Evolutionary conservation across 2,797 vertebrate species (phyloP).

Genomic region (Alfaro cultratus): DNA sequence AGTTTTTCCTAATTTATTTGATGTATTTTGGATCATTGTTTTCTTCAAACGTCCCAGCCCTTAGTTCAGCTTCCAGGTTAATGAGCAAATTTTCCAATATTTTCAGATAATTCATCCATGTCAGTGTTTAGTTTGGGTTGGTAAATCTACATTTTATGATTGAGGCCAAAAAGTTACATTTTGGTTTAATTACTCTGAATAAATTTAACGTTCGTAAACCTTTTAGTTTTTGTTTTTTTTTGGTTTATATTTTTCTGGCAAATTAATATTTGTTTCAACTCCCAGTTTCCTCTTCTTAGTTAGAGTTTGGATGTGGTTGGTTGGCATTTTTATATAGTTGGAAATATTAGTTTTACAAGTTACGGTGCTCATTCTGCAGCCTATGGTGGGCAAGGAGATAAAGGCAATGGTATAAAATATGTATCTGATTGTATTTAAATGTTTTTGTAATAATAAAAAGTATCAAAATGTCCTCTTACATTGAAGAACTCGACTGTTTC

Average conservation of each 20-base stretch:
- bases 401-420: conserved; percentile 34
- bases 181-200: neutral
- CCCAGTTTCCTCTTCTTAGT: neutral
- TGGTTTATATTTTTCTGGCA: neutral
- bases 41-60: neutral
- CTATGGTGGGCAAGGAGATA: conserved; percentile 30
- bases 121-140: neutral
- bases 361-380: conserved; percentile 41
- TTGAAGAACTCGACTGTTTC: neutral
- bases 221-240: neutral
- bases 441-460: neutral
- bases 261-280: neutral
- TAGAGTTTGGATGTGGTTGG: neutral
- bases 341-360: neutral
- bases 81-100: neutral
- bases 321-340: neutral
- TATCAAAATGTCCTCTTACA: neutral
- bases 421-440: neutral
- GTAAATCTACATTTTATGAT: neutral
- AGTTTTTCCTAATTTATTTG: neutral
- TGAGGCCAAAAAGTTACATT: neutral
- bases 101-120: neutral
- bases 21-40: neutral
- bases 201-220: neutral
- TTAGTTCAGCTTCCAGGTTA: neutral